Percentiles rank a stretch among this genome's conserved stretches.
Evolutionary conservation across 2,888 invertebrate genomes (phyloP).

Genomic region (Dryocosmus kuriphilus): DNA sequence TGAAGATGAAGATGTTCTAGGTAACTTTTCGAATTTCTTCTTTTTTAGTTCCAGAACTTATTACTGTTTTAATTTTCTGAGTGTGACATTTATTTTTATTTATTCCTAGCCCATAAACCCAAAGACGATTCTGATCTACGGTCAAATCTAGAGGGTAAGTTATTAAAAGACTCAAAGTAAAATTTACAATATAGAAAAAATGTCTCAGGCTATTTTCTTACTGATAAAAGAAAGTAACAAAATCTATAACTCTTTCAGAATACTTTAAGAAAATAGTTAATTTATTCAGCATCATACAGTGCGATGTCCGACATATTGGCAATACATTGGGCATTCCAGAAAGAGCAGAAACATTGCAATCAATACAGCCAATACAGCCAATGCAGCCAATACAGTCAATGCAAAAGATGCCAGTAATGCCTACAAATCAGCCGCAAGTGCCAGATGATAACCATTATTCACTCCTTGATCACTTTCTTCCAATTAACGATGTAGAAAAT

Average conservation of each 20-base stretch:
- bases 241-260: not conserved
- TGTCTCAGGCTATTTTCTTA: not conserved
- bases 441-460: constrained; percentile 17
- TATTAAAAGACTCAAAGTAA: not conserved
- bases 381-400: not conserved
- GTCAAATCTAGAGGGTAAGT: not conserved
- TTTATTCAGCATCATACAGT: constrained; percentile 15
- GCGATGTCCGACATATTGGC: constrained; percentile 1
- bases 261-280: constrained; percentile 22
- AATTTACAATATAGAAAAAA: not conserved
- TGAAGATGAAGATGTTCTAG: not conserved
- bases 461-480: constrained; percentile 10
- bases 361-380: not conserved
- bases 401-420: not conserved
- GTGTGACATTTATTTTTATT: not conserved
- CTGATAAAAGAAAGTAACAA: no score
- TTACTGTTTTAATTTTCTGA: not conserved
- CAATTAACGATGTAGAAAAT: constrained; percentile 15
- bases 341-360: not conserved
- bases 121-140: not conserved
- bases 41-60: not conserved
- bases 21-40: not conserved
- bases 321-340: constrained; percentile 4
- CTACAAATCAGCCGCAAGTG: not conserved
- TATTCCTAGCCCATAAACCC: not conserved